A percentile compares a stretch with the other conserved stretches of the same genome.
These are phyloP conservation scores for Copidosoma floridanum DNA, from an alignment of 1,140 invertebrate species.

Conservation along the genomic window DNA sequence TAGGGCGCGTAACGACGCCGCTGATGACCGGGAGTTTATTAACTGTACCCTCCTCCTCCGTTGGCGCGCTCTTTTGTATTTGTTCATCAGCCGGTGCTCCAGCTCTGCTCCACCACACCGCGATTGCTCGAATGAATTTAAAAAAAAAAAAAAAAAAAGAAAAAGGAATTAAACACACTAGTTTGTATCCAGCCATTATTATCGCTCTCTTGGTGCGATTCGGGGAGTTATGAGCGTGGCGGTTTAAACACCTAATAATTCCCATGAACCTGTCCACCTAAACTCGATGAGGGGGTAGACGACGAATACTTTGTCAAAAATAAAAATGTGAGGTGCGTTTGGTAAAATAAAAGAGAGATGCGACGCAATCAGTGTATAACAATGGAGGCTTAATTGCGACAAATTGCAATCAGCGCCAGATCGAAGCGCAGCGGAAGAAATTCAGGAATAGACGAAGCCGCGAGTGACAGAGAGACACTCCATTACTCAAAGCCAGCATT, in stretches of 20 bases:
- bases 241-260: too few species aligned
- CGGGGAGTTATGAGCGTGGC: background rate
- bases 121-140: background rate
- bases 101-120: background rate
- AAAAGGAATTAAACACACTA: too few species aligned
- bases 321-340: too few species aligned
- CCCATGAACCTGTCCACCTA: too few species aligned
- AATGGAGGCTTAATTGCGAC: conserved; percentile 21
- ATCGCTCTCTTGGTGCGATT: background rate
- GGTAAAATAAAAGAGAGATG: too few species aligned
- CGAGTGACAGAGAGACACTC: background rate
- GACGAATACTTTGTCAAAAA: too few species aligned
- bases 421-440: conserved; percentile 7
- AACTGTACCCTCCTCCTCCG: background rate
- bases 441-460: background rate
- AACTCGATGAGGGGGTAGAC: too few species aligned
- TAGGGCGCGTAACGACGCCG: too few species aligned
- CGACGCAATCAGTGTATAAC: too few species aligned
- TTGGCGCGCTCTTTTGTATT: background rate
- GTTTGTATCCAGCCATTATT: background rate
- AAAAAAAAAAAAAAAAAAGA: background rate
- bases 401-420: conserved; percentile 25
- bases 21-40: too few species aligned
- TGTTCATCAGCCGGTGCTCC: background rate
- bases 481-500: too few species aligned